Base-by-base conservation (phyloP, 1,140 invertebrate species). In the Capitella teleta region DNA sequence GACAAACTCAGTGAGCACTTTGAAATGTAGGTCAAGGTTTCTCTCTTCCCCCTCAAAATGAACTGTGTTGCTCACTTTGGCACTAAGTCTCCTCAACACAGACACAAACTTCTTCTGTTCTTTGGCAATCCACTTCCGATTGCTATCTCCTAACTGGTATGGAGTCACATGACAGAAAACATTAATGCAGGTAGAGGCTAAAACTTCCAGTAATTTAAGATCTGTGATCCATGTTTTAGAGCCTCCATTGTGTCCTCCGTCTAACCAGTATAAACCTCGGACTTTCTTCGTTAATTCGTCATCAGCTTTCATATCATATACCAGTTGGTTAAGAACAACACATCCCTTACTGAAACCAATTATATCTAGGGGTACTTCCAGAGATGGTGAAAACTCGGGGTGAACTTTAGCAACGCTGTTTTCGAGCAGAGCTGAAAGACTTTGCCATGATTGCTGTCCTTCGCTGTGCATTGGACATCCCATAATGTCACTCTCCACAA, bases 261-360 rank as follows among this genome's bases (percentile, higher is more conserved):
- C 87, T 53, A 91, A 65, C 86, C 86, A 91, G 70, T 82, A 86
- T 77, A 91, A 84, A 51, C 79, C 76, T 50, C 76, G 48, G 10
- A 77, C 57, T 18, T 49, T 55, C 1, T 53, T 43, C 3, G 66
- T 16, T 0, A 62, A 26, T 5, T 58, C 43, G 24, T 30, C n/a
- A 6, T 60, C 43, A 5, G 57, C 40, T 3, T 57, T 38, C 67
- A 89, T 82, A 67, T 91, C 87, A 63, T 87, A 83, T 28, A 91
- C 75, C 55, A 91, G 75, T 74, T 91, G 87, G 76, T 91, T 92
- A 48, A 92, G 76, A 47, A 91, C 87, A 37, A 88, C 84, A 72
- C 86, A 90, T 34, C 88, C 88, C 77, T 92, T 92, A 67, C 87
- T 91, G 67, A 92, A 92, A 1, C 85, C 88, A 54, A 90, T 77